Evolutionary conservation across 2,113 vertebrate species (phyloP), one percentile per base, ranked within the genome.

Genomic region (Riparia riparia): DNA sequence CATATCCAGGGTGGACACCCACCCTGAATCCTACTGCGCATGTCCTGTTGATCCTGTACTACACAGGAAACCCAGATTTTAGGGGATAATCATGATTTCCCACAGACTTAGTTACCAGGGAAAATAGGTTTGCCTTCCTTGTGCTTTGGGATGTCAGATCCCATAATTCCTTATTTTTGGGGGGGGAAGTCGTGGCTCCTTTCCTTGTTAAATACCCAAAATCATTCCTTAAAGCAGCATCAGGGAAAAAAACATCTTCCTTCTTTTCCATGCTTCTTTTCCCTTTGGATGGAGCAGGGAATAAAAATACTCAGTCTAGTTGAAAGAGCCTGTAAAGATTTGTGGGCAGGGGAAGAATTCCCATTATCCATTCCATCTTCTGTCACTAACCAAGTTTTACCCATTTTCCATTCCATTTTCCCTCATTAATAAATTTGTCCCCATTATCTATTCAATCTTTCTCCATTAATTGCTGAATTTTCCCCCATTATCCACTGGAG

Each of bases 21-120:
- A 25, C 15, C 34, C n/a, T 14, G 7, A 41, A 64, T 5, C 32
- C 14, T n/a, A 26, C 42, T 10, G 45, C 25, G 66, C 12, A 0
- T 3, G 20, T 16, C 53, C 2, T 7, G 20, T 7, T 0, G 0
- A 10, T 31, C 13, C 47, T 2, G 0, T 5, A 15, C 31, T 3
- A 8, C 0, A 2, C 21, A 11, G 41, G 22, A 37, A 18, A 77
- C n/a, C 28, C 3, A 0, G n/a, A 7, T 2, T 74, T 71, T 31
- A 1, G 2, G 24, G 50, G 25, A 9, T 7, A 21, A 0, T 6
- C 0, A 1, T 13, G 6, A 10, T 12, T 31, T 29, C 56, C 2
- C 0, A 2, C 3, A 7, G 21, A 34, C 81, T 81, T 15, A 4
- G 34, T 61, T 58, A 77, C 74, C 92, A 86, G 82, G 28, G 37